Evolutionary conservation across 2,888 invertebrate species (phyloP).

Genomic region (Pemphredon lugubris): DNA sequence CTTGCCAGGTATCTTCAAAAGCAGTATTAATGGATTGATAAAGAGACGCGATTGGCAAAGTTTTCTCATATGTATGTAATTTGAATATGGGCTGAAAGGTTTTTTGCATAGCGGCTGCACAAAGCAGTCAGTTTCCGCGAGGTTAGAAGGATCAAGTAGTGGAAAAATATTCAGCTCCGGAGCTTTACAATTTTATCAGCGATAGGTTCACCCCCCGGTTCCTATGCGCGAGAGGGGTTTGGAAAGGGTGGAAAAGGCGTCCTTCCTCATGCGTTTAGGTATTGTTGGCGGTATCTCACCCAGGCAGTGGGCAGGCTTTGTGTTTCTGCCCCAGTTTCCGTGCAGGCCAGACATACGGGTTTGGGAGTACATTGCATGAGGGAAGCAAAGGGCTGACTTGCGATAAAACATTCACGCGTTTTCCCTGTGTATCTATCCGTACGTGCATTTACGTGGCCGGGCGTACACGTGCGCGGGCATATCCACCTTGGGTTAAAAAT

Average conservation of each 20-base stretch:
- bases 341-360: conserved; percentile 71
- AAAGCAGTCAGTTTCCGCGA: conserved; percentile 24
- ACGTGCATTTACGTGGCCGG: conserved; percentile 3
- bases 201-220: conserved; percentile 43
- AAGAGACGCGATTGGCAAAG: conserved; percentile 37
- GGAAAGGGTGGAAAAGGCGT: conserved; percentile 54
- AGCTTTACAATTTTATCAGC: conserved; percentile 62
- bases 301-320: conserved; percentile 75
- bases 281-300: conserved; percentile 76
- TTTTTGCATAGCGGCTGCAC: conserved; percentile 33
- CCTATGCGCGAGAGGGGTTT: conserved; percentile 37
- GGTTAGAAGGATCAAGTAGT: conserved; percentile 44
- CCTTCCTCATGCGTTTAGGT: conserved; percentile 72
- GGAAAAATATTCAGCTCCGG: conserved; percentile 60
- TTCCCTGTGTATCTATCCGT: conserved; percentile 57
- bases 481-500: conserved; percentile 76
- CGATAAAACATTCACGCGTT: conserved; percentile 78
- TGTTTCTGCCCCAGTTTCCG: conserved; percentile 77
- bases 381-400: conserved; percentile 70
- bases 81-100: conserved; percentile 35
- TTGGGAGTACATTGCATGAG: conserved; percentile 65
- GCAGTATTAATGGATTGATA: conserved; percentile 36
- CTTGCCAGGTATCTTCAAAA: too few relatives aligned
- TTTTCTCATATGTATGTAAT: conserved; percentile 44
- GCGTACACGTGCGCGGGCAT: conserved; percentile 12